Percentiles rank a stretch among this genome's conserved stretches.
Evolutionary conservation across 2,113 vertebrate genomes (phyloP).

Genomic region (Heliornis fulica): DNA sequence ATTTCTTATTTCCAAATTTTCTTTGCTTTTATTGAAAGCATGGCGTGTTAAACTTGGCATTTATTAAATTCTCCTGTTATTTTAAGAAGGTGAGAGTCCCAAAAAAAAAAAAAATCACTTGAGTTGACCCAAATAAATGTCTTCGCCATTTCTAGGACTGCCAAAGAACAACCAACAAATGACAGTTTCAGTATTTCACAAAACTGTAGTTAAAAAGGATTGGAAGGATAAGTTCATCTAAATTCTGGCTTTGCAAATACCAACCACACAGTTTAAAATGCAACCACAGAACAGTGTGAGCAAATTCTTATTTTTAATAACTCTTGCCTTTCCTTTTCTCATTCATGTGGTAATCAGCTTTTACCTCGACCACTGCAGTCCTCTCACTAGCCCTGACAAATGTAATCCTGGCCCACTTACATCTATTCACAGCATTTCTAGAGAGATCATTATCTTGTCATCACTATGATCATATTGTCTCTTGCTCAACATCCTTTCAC

Average conservation of each 20-base stretch:
- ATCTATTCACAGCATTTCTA: neutral
- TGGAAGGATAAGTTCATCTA: neutral
- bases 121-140: neutral
- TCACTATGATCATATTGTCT: neutral
- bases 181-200: neutral
- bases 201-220: neutral
- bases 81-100: neutral
- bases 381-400: neutral
- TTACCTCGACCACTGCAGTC: neutral
- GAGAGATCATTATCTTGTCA: constrained; percentile 5
- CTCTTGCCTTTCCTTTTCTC: neutral
- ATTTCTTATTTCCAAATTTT: neutral
- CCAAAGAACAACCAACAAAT: neutral
- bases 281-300: neutral
- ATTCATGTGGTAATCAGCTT: neutral
- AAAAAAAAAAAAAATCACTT: neutral
- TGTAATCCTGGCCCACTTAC: neutral
- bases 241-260: neutral
- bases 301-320: neutral
- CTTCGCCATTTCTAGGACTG: neutral
- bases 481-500: neutral
- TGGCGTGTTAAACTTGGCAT: neutral
- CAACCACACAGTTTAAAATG: neutral
- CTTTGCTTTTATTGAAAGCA: neutral
- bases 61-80: neutral